Base-by-base conservation (phyloP, 2,797 vertebrate species). In the Microcaecilia unicolor region DNA sequence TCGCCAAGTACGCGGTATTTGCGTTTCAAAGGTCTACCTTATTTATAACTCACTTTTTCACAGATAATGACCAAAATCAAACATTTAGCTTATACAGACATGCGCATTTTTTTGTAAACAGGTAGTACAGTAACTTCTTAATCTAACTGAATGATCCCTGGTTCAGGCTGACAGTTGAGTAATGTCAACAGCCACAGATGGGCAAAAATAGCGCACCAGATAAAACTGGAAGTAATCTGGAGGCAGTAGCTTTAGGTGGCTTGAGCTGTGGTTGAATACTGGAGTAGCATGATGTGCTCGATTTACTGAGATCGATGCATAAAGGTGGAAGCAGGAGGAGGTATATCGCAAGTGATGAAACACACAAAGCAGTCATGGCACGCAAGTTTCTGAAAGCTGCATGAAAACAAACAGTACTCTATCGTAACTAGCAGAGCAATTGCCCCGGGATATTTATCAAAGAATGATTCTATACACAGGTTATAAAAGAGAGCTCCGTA, bases 191-290 rank as follows among this genome's bases (percentile, higher is more conserved):
- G 25, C 58, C 48, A 30, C 28, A 35, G 39, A 41, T 23, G 37
- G 73, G 74, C 56, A 44, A 58, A 74, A 76, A 67, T 37, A 76
- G 48, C 47, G 17, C 17, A 16, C 14, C 18, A 61, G 35, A 55
- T 57, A 47, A 61, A 67, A 37, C 22, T 56, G 24, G 46, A 74
- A 65, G 54, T 38, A 59, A 52, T 39, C 33, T 27, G 23, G 27
- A 61, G 43, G 22, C 28, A 53, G 53, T 31, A 8, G 4, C 35
- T 33, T 62, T 39, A 17, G 6, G n/a, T n/a, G n/a, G n/a, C n/a
- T n/a, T n/a, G n/a, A n/a, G n/a, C n/a, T n/a, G n/a, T n/a, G n/a
- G n/a, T n/a, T n/a, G n/a, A n/a, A n/a, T n/a, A n/a, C n/a, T n/a
- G n/a, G n/a, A n/a, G n/a, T n/a, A n/a, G n/a, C n/a, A n/a, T n/a